These are phyloP conservation scores for Lamellibrachia luymesi DNA, from an alignment of 1,140 invertebrate genomes.

Conservation along the genomic window DNA sequence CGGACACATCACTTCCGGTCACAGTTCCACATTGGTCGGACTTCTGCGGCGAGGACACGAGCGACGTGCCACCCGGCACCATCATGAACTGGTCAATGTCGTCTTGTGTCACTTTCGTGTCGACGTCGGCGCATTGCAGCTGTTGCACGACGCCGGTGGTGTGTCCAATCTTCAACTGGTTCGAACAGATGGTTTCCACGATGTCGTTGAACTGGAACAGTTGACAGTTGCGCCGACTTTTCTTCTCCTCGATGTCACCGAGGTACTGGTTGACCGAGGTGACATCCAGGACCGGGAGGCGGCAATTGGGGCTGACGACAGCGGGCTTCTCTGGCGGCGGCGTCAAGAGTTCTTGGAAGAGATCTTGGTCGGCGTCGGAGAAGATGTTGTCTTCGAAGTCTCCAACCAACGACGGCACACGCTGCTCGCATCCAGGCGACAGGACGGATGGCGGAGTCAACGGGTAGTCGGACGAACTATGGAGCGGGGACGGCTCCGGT, in stretches of 20 bases:
- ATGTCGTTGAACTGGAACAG: not conserved
- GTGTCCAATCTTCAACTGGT: not conserved
- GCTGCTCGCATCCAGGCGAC: not conserved
- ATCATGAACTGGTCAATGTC: not conserved
- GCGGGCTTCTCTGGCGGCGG: not conserved
- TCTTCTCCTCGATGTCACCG: constrained; percentile 8
- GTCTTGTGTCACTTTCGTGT: not conserved
- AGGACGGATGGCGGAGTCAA: not conserved
- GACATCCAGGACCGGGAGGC: constrained; percentile 5
- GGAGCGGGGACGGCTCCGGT: not conserved
- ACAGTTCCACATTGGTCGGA: not conserved
- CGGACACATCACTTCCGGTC: not conserved
- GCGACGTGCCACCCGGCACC: not conserved
- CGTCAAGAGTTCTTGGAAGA: too few relatives aligned
- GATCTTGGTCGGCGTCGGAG: not conserved
- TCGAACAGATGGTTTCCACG: not conserved
- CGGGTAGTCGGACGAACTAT: not conserved
- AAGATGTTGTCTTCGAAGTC: not conserved
- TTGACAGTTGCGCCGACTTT: not conserved
- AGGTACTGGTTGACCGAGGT: constrained; percentile 3
- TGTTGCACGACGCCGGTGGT: not conserved
- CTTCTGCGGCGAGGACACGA: not conserved
- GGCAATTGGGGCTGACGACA: not conserved
- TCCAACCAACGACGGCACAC: not conserved
- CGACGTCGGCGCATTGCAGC: not conserved